These are phyloP conservation scores for Rhipidura dahli DNA, from an alignment of 2,113 vertebrate genomes.

Conservation along the genomic window DNA sequence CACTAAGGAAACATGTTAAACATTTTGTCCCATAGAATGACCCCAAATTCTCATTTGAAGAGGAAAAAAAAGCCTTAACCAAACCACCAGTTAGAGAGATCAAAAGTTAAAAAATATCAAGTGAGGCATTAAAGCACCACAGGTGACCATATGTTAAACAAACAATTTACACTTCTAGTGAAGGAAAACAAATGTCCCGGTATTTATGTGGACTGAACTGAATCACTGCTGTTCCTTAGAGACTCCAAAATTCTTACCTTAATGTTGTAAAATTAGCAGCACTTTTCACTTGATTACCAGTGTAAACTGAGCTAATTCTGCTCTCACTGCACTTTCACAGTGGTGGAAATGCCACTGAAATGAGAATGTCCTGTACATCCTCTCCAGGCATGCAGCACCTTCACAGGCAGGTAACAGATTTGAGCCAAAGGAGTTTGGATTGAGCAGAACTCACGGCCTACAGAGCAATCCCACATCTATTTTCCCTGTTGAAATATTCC, in stretches of 20 bases:
- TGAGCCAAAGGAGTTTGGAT: neutral
- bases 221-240: neutral
- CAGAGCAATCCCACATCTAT: neutral
- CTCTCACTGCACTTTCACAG: neutral
- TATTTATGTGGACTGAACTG: slow-evolving; percentile 23
- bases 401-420: neutral
- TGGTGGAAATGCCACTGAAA: neutral
- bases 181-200: slow-evolving; percentile 44
- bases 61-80: neutral
- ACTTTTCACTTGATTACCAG: slow-evolving; percentile 43
- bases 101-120: slow-evolving; percentile 59
- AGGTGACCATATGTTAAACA: slow-evolving; percentile 60
- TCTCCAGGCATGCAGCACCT: neutral
- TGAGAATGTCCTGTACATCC: neutral
- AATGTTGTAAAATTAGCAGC: slow-evolving; percentile 32
- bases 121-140: slow-evolving; percentile 46
- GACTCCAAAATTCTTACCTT: neutral
- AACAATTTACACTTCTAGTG: slow-evolving; percentile 57
- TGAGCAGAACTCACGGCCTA: neutral
- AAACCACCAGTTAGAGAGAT: slow-evolving; percentile 51
- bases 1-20: slow-evolving; percentile 64
- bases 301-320: neutral
- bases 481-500: neutral
- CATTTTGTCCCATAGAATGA: slow-evolving; percentile 70
- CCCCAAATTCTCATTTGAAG: slow-evolving; percentile 67